Evolutionary conservation across 2,888 invertebrate species (phyloP).

Genomic region (Spodoptera picta): DNA sequence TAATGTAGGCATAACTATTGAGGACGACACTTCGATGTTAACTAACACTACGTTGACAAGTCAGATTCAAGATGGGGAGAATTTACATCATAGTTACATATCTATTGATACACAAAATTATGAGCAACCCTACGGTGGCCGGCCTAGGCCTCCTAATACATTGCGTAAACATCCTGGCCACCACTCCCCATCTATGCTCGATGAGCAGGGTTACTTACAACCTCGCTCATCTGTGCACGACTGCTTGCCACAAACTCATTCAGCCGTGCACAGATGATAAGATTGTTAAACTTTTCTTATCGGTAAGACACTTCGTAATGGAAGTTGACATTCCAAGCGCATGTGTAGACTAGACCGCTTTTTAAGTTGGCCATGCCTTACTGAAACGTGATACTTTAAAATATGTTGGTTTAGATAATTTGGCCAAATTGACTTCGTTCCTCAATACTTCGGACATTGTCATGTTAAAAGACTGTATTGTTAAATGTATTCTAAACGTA

Average conservation of each 20-base stretch:
- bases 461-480: slow-evolving; percentile 78
- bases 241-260: slow-evolving; percentile 86
- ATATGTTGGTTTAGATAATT: slow-evolving; percentile 69
- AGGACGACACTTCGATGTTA: slow-evolving; percentile 90
- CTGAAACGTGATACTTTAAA: slow-evolving; percentile 77
- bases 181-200: slow-evolving; percentile 83
- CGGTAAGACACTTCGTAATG: slow-evolving; percentile 83
- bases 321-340: slow-evolving; percentile 85
- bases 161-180: slow-evolving; percentile 83
- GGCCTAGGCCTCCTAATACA: slow-evolving; percentile 83
- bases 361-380: slow-evolving; percentile 81
- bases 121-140: slow-evolving; percentile 84
- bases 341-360: slow-evolving; percentile 81
- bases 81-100: slow-evolving; percentile 91
- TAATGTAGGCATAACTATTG: slow-evolving; percentile 85
- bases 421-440: slow-evolving; percentile 78
- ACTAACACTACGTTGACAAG: slow-evolving; percentile 90
- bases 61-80: slow-evolving; percentile 90
- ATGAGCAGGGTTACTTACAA: slow-evolving; percentile 87
- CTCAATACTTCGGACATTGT: slow-evolving; percentile 69
- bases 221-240: slow-evolving; percentile 86
- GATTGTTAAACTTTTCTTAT: slow-evolving; percentile 76
- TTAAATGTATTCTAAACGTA: slow-evolving; percentile 72
- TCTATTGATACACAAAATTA: slow-evolving; percentile 90
- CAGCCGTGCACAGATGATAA: slow-evolving; percentile 84